phyloP scores from a whole-genome alignment of 2,797 vertebrate species.

The Spheniscus humboldti region DNA sequence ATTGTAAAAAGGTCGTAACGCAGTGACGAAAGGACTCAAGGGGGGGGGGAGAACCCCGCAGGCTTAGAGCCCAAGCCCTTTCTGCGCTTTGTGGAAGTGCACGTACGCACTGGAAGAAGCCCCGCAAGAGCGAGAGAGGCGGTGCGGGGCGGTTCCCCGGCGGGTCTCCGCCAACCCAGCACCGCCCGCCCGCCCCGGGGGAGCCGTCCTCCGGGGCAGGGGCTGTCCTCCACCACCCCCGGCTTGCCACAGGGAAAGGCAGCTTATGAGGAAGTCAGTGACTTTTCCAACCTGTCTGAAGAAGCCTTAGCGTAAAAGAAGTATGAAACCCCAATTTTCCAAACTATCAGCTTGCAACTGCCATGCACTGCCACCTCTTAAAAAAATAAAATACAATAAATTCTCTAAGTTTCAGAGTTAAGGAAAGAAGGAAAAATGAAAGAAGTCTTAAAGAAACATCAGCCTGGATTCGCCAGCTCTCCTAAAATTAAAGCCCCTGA shows the following conservation, averaged over 20 bases:
- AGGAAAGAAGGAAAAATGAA: background rate
- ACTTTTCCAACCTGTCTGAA: background rate
- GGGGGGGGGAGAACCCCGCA: too few relatives aligned
- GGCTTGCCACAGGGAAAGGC: background rate
- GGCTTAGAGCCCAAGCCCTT: background rate
- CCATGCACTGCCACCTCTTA: background rate
- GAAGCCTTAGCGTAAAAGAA: background rate
- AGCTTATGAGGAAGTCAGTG: background rate
- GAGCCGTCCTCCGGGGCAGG: accelerated
- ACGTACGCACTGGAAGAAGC: accelerated
- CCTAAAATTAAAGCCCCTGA: background rate
- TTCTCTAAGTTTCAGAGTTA: background rate
- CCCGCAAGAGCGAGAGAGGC: background rate
- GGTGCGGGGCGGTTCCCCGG: background rate
- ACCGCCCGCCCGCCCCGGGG: background rate
- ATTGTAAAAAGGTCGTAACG: accelerated
- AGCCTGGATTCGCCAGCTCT: background rate
- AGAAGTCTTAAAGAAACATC: background rate
- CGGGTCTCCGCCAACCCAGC: background rate
- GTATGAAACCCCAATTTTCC: background rate
- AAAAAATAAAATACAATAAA: background rate
- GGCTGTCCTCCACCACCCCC: too few relatives aligned
- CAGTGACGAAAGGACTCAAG: background rate
- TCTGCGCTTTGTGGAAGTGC: background rate
- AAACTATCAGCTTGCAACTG: background rate